Evolutionary conservation across 1,140 invertebrate species (phyloP).

Genomic region (Geopemphigus sp.): DNA sequence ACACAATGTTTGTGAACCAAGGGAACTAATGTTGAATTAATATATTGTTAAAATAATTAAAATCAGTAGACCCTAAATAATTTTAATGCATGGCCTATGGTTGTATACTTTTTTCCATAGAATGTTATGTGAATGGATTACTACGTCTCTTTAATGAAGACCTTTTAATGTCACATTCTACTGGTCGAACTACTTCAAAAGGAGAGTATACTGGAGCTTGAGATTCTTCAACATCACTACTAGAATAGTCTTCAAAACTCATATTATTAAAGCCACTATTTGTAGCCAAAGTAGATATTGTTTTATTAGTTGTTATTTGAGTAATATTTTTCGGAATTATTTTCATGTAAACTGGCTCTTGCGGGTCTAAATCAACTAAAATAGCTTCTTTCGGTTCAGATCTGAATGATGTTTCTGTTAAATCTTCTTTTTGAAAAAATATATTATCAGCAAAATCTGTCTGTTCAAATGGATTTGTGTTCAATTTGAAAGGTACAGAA

Average conservation of each 20-base stretch:
- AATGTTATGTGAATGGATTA: conserved; percentile 65
- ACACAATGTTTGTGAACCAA: conserved; percentile 5
- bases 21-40: conserved; percentile 3
- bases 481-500: conserved; percentile 62
- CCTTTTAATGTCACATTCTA: conserved; percentile 64
- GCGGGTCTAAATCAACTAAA: conserved; percentile 51
- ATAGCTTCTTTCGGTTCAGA: conserved; percentile 48
- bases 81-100: neutral
- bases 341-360: conserved; percentile 53
- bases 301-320: conserved; percentile 51
- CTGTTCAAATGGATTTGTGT: conserved; percentile 53
- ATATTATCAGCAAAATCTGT: conserved; percentile 51
- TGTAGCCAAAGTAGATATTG: conserved; percentile 31
- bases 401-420: conserved; percentile 42
- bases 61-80: neutral
- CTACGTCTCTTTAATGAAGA: conserved; percentile 66
- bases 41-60: neutral
- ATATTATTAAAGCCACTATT: conserved; percentile 68
- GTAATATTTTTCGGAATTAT: conserved; percentile 52
- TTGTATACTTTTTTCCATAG: neutral
- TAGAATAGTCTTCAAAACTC: conserved; percentile 76
- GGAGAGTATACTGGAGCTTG: conserved; percentile 54
- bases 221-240: conserved; percentile 59
- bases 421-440: conserved; percentile 40
- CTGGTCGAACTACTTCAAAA: conserved; percentile 63